Base-by-base conservation (phyloP, 2,888 invertebrate genomes). In the Caprella mutica region DNA sequence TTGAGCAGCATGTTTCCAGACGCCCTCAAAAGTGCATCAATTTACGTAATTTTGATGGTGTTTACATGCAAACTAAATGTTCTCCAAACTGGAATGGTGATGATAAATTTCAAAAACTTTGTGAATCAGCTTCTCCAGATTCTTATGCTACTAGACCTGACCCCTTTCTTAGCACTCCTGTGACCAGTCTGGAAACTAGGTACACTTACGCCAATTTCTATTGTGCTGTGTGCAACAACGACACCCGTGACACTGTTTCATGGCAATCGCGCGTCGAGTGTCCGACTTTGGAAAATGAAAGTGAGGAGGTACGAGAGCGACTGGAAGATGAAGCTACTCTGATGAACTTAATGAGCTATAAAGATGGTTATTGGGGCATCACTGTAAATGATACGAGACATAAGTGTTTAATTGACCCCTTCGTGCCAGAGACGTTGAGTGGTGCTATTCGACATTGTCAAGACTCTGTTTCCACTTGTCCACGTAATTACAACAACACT, bases 221-320 rank as follows among this genome's bases (percentile, higher is more conserved):
- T 69, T 76, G 76, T 61, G 74, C 75, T 2, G 65, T 72, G 23
- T 76, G 76, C 65, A 72, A 75, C 66, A 68, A 68, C 2, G 74
- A 75, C 60, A 66, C 54, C 8, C 62, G 66, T 26, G 17, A 48
- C 14, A 66, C 69, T 53, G 71, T 71, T 23, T 56, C 73, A 14
- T 75, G 76, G 76, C 69, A 67, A 30, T 71, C 74, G 6, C 65
- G 72, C 9, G 65, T 76, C 30, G 73, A 75, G 65, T 74, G 74
- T 58, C 71, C 71, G 1, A 67, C 68, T 5, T 62, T 71, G 38
- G 39, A 43, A 39, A 24, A 48, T 8, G 56, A 59, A 27, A 26
- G n/a, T n/a, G n/a, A n/a, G n/a, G n/a, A n/a, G n/a, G n/a, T n/a
- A n/a, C n/a, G n/a, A n/a, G n/a, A n/a, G n/a, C n/a, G n/a, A n/a